These are phyloP conservation scores for Caenorhabditis imperialis DNA, from an alignment of 2,888 invertebrate genomes.

Conservation along the genomic window DNA sequence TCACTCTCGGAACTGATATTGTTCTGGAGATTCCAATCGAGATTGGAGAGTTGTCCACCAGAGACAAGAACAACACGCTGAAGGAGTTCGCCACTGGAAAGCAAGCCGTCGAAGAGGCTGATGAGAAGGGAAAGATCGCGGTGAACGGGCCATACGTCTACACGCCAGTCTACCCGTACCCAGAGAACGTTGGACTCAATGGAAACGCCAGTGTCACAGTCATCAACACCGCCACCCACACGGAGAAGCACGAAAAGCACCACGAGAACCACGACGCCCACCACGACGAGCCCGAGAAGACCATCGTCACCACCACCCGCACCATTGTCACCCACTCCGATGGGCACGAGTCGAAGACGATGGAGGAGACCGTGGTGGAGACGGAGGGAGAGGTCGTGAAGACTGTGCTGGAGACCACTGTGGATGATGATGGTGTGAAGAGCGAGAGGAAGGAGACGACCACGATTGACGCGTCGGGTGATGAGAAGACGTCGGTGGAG, in stretches of 20 bases:
- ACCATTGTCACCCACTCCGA: constrained; percentile 63
- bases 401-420: constrained; percentile 57
- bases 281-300: constrained; percentile 15
- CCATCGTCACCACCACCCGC: constrained; percentile 57
- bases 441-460: constrained; percentile 57
- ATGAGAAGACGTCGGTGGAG: constrained; percentile 49
- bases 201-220: constrained; percentile 28
- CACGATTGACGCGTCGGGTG: constrained; percentile 51
- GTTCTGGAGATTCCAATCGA: constrained; percentile 64
- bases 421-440: constrained; percentile 57
- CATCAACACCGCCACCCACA: constrained; percentile 27
- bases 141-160: constrained; percentile 67
- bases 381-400: constrained; percentile 56
- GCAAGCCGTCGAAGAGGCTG: constrained; percentile 65
- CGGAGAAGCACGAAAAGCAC: no score
- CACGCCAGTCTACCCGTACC: constrained; percentile 66
- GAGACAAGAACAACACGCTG: constrained; percentile 51
- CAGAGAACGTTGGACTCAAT: constrained; percentile 26
- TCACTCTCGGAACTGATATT: constrained; percentile 59
- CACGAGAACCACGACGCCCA: background rate
- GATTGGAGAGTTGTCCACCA: constrained; percentile 61
- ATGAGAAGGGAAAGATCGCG: constrained; percentile 64
- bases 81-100: constrained; percentile 61
- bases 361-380: constrained; percentile 62
- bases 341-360: constrained; percentile 58